Percentiles rank a stretch among this genome's conserved stretches.
Evolutionary conservation across 2,888 invertebrate species (phyloP).

Genomic region (Rhyacophila evoluta): DNA sequence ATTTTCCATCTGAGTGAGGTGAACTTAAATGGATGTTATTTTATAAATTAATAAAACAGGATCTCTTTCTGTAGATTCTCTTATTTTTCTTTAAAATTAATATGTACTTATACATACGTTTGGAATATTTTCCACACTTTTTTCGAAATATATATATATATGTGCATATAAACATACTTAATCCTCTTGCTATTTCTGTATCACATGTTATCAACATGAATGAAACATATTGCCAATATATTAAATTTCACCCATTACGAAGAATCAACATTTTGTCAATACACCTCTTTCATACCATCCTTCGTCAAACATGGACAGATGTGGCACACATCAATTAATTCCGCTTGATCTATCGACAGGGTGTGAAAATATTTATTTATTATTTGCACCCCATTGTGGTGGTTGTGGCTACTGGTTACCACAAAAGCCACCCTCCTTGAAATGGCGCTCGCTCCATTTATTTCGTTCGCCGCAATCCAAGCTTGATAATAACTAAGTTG

Average conservation of each 20-base stretch:
- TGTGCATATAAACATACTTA: no score
- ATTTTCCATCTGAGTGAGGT: no score
- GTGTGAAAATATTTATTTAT: constrained; percentile 12
- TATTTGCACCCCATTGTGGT: background rate
- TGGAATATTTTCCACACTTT: no score
- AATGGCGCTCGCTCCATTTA: constrained; percentile 4
- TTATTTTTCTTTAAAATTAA: no score
- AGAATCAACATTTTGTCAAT: background rate
- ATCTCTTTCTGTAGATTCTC: no score
- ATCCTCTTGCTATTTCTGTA: no score
- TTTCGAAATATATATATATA: no score
- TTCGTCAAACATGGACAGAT: background rate
- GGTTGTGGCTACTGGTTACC: background rate
- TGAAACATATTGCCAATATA: background rate
- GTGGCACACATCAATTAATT: constrained; percentile 8
- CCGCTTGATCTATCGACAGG: background rate
- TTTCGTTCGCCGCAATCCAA: background rate
- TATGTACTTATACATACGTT: no score
- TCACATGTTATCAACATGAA: no score
- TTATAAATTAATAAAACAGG: no score
- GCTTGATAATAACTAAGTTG: background rate
- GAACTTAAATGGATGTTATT: no score
- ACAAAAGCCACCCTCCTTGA: background rate
- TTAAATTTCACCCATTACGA: background rate
- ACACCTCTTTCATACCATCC: background rate